Percentiles rank a stretch among this genome's conserved stretches.
Conservation (phyloP, 2,888 invertebrate species). For the Glomeris marginata region DNA sequence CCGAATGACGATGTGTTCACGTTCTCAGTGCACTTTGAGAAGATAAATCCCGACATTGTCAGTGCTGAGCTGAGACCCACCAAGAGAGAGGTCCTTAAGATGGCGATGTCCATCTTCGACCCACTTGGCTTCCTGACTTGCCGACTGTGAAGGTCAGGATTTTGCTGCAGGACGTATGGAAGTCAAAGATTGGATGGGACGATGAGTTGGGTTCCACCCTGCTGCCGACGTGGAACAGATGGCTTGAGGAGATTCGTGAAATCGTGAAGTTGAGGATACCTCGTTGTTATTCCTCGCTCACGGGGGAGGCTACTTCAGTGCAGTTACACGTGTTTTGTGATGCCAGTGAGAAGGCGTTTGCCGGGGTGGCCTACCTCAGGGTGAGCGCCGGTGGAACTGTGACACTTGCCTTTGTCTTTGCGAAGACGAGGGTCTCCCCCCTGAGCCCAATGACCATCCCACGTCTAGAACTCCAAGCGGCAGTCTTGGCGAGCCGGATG, state of each 20-base stretch:
- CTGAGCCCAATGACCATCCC: slow-evolving; percentile 7
- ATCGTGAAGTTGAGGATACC: no score
- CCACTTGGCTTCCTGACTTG: slow-evolving; percentile 23
- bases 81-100: slow-evolving; percentile 19
- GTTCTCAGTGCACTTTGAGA: background rate
- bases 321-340: no score
- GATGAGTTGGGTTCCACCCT: slow-evolving; percentile 14
- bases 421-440: slow-evolving; percentile 4
- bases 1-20: background rate
- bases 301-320: no score
- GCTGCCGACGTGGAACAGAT: background rate
- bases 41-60: slow-evolving; percentile 11
- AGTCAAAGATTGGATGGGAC: slow-evolving; percentile 21
- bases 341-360: slow-evolving; percentile 15
- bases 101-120: slow-evolving; percentile 22
- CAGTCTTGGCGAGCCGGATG: background rate
- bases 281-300: no score
- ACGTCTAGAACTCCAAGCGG: slow-evolving; percentile 8
- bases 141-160: slow-evolving; percentile 19
- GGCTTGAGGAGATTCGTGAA: no score
- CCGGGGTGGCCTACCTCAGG: slow-evolving; percentile 11
- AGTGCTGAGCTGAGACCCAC: slow-evolving; percentile 15
- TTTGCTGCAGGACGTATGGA: slow-evolving; percentile 22
- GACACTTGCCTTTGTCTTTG: no score
- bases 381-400: background rate